Evolutionary conservation across 2,797 vertebrate genomes (phyloP).

Genomic region (Euthynnus affinis): DNA sequence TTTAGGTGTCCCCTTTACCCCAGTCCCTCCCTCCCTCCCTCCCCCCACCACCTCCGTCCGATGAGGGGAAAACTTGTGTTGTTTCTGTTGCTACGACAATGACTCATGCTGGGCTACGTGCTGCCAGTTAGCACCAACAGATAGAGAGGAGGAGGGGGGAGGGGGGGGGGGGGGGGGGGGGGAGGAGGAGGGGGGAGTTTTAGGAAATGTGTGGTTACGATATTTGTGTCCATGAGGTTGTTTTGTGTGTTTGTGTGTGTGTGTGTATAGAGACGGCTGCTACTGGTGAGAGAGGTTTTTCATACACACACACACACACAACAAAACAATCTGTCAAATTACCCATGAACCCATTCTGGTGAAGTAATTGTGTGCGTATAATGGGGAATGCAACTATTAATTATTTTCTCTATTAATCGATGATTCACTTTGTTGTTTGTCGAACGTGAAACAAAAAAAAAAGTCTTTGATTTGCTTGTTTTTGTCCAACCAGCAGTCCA

Average conservation of each 20-base stretch:
- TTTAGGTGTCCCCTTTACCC: slow-evolving; percentile 1
- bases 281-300: background rate
- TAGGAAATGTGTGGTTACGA: slow-evolving; percentile 16
- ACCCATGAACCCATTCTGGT: background rate
- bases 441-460: too few species aligned
- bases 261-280: background rate
- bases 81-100: slow-evolving; percentile 71
- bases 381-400: too few species aligned
- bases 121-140: slow-evolving; percentile 25
- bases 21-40: background rate
- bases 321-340: background rate
- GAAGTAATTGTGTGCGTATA: background rate
- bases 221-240: slow-evolving; percentile 8
- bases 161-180: too few species aligned
- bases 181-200: background rate
- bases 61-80: slow-evolving; percentile 63
- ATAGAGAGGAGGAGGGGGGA: background rate
- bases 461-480: too few species aligned
- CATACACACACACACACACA: slow-evolving; percentile 1
- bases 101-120: too few species aligned
- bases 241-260: background rate
- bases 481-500: too few species aligned
- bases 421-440: too few species aligned
- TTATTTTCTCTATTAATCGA: too few species aligned
- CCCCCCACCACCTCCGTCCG: too few species aligned